Evolutionary conservation across 2,888 invertebrate genomes (phyloP).

Genomic region (Gnatocerus cornutus): DNA sequence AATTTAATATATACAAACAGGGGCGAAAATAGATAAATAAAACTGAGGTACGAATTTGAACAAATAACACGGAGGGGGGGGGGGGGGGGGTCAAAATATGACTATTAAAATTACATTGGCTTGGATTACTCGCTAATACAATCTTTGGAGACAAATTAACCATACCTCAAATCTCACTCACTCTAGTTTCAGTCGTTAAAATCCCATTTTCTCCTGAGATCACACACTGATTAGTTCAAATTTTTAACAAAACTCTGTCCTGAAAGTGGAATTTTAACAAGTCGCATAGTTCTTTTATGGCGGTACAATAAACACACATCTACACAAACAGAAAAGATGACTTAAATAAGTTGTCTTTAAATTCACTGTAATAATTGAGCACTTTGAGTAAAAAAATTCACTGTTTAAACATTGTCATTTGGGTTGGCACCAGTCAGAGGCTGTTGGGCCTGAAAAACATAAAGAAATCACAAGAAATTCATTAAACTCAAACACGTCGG

Average conservation of each 20-base stretch:
- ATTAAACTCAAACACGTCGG: no score
- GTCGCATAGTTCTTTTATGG: constrained; percentile 29
- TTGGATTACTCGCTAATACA: constrained; percentile 51
- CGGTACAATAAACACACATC: constrained; percentile 46
- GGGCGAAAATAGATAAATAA: constrained; percentile 51
- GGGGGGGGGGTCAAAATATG: constrained; percentile 35
- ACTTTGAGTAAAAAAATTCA: constrained; percentile 53
- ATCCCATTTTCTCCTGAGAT: constrained; percentile 45
- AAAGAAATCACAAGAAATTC: constrained; percentile 59
- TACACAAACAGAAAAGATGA: constrained; percentile 43
- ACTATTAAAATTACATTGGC: constrained; percentile 51
- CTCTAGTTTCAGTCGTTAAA: constrained; percentile 39
- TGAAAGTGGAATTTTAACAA: constrained; percentile 46
- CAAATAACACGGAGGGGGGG: constrained; percentile 42
- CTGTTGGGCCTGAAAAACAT: constrained; percentile 83
- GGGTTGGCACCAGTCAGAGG: constrained; percentile 86
- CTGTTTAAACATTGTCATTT: constrained; percentile 83
- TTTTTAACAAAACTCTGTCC: constrained; percentile 9
- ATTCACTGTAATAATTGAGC: constrained; percentile 55
- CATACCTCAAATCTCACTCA: constrained; percentile 48
- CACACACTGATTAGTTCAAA: constrained; percentile 30
- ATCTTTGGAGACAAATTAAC: constrained; percentile 54
- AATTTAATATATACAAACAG: constrained; percentile 57
- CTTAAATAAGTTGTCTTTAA: constrained; percentile 46
- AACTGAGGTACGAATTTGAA: constrained; percentile 52